Evolutionary conservation across 2,888 invertebrate genomes (phyloP).

Genomic region (Epinotia nisella): DNA sequence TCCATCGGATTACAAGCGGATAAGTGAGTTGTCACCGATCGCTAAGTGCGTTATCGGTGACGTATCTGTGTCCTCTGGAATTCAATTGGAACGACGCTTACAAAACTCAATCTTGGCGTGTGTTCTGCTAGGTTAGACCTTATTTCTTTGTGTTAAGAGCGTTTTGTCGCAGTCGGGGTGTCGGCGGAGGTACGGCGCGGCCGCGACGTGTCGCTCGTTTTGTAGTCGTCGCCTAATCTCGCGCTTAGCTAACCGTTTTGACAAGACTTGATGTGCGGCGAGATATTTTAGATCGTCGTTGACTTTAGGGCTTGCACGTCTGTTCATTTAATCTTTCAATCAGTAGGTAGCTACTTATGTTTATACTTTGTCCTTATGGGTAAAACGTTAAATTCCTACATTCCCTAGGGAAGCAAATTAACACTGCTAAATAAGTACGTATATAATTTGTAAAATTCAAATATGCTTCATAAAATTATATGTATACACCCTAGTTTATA

Average conservation of each 20-base stretch:
- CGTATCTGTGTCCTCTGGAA: constrained; percentile 81
- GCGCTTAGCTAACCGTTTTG: constrained; percentile 83
- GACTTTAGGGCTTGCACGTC: constrained; percentile 33
- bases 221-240: constrained; percentile 79
- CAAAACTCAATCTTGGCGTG: constrained; percentile 54
- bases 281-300: constrained; percentile 56
- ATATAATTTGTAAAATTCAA: background rate
- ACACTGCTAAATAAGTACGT: background rate
- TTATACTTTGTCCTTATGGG: background rate
- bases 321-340: constrained; percentile 10
- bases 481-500: background rate
- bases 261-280: constrained; percentile 79
- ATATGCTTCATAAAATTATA: background rate
- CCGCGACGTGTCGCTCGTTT: constrained; percentile 72
- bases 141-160: constrained; percentile 50
- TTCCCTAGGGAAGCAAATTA: background rate
- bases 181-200: constrained; percentile 49
- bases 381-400: too few relatives aligned
- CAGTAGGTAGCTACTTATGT: background rate
- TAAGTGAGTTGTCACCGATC: constrained; percentile 80
- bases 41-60: constrained; percentile 78
- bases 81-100: constrained; percentile 74
- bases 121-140: constrained; percentile 52
- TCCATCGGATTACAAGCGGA: constrained; percentile 73
- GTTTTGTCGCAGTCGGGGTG: constrained; percentile 45